Evolutionary conservation across 2,888 invertebrate species (phyloP).

Genomic region (Pyrrhosoma nymphula): DNA sequence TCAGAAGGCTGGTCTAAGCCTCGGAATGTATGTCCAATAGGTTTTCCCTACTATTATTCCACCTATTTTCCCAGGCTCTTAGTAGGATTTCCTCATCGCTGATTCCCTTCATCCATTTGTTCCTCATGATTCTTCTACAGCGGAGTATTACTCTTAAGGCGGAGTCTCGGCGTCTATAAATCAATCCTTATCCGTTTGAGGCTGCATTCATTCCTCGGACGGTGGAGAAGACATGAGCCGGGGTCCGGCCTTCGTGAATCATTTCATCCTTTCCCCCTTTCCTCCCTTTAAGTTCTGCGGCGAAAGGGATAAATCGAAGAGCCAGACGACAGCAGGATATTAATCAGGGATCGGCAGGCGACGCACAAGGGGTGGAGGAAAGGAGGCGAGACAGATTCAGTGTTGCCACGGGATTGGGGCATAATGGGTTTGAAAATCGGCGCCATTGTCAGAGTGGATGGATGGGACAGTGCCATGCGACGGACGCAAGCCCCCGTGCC

Average conservation of each 20-base stretch:
- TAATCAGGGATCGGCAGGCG: background rate
- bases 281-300: background rate
- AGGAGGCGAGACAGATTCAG: background rate
- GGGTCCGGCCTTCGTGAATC: background rate
- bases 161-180: background rate
- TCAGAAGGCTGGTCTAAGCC: too few species aligned
- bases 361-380: background rate
- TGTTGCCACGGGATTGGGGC: background rate
- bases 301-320: background rate
- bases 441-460: background rate
- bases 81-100: too few species aligned
- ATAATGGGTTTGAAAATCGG: background rate
- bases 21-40: too few species aligned
- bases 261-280: too few species aligned
- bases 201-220: background rate
- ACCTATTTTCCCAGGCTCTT: too few species aligned
- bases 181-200: background rate
- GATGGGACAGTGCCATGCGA: conserved; percentile 49
- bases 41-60: too few species aligned
- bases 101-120: too few species aligned
- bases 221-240: background rate
- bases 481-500: background rate
- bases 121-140: too few species aligned
- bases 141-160: too few species aligned
- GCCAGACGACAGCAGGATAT: background rate